Evolutionary conservation across 2,113 vertebrate genomes (phyloP), one percentile per base, ranked within the genome.

Genomic region (Xenotilapia flavipinnis): DNA sequence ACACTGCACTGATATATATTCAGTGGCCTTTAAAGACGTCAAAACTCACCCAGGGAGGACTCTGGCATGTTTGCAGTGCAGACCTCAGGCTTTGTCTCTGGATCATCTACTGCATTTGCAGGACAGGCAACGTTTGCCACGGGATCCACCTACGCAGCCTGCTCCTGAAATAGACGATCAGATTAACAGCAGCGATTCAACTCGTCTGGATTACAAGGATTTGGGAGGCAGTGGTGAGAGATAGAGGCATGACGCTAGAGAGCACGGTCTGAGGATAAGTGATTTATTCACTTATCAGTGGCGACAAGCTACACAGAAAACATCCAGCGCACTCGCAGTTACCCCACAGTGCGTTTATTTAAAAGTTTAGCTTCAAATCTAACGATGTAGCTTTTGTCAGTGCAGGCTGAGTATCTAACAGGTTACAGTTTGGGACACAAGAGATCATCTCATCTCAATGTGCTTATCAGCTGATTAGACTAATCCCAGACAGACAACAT

Each of bases 141-240:
- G 31, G 47, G 68, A 89, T 91, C 89, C 93, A 87, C 92, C 95
- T 96, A 97, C 40, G 91, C 95, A 95, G 93, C 93, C 94, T 93
- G 96, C 85, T 96, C 97, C 97, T 98, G 93, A 96, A 97, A 97
- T 95, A 97, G 96, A 93, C 87, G 51, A 15, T 95, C 45, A 95
- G 93, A 97, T 96, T 97, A 97, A 94, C 85, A 91, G 90, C 8
- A 87, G 36, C 49, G 83, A 94, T 93, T 92, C 89, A 94, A 94
- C 80, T 87, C 49, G 75, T 94, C 88, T 62, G 91, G 92, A 95
- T 95, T 95, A 94, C n/a, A 47, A 77, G 36, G 62, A 53, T 21
- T 45, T 55, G 31, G 31, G 53, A 81, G 23, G 83, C 17, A 5
- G 79, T 11, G 6, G 33, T 55, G 51, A 87, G 15, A 17, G 19